Evolutionary conservation across 2,113 vertebrate species (phyloP), one percentile per base, ranked within the genome.

Genomic region (Ceyx cyanopectus): DNA sequence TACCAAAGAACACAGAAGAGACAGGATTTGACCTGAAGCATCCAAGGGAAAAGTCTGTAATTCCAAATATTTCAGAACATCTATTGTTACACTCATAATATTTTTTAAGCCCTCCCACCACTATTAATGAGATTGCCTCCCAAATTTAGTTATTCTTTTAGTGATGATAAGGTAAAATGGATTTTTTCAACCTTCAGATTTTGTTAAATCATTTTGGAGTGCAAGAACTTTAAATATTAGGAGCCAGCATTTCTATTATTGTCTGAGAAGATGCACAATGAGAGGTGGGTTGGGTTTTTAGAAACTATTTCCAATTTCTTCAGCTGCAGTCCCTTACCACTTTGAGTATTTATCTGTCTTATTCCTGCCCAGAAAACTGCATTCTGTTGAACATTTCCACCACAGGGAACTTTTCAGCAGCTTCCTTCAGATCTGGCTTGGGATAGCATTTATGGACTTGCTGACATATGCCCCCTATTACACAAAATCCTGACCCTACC

Each of bases 101-200:
- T 54, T 16, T 91, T 46, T 51, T 85, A 46, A 57, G 16, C 9
- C 54, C 16, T 61, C 2, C 23, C 17, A 54, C 72, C 41, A 75
- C 50, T 91, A 78, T 70, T 67, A 83, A 53, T 80, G 46, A 92
- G 34, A 57, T 18, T 61, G 17, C 23, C 53, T 81, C 63, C 40
- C 27, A 70, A 95, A 95, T 74, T 77, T 37, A 95, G 43, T 72
- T 51, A 54, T 12, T 40, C 20, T 66, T 70, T 77, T 75, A 84
- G 53, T 50, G 51, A 80, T 4, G 26, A 92, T 51, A 90, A 66
- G 29, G 21, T 87, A 89, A 92, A 89, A 68, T 2, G 1, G n/a
- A 81, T 7, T 3, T 65, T 53, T 84, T 84, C 24, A 65, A 16
- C 29, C 10, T 69, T 48, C 37, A 72, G 17, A 37, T 46, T 85